These are phyloP conservation scores for Macrosiphum euphorbiae DNA, from an alignment of 2,888 invertebrate genomes.

Conservation along the genomic window DNA sequence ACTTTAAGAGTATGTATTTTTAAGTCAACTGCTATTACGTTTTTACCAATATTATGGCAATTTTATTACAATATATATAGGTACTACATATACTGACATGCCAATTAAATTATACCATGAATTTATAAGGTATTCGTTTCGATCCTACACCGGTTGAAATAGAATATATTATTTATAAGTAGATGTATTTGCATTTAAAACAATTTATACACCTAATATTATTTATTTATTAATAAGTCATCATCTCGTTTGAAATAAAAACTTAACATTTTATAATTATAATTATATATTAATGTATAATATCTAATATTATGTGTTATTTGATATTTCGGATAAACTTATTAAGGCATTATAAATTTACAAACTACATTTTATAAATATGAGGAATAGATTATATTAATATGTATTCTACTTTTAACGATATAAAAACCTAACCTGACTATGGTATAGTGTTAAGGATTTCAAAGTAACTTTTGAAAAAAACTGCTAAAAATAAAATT, in stretches of 20 bases:
- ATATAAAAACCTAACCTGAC: neutral
- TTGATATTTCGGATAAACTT: neutral
- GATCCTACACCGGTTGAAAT: neutral
- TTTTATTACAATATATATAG: neutral
- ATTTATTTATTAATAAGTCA: neutral
- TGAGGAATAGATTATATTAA: no score
- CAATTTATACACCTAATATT: neutral
- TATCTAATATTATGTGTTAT: neutral
- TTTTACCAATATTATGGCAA: neutral
- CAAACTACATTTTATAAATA: neutral
- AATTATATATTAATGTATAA: no score
- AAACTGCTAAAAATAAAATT: neutral
- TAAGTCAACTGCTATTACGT: neutral
- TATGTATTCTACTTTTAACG: neutral
- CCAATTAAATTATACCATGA: neutral
- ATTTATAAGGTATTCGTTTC: neutral
- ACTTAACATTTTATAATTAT: neutral
- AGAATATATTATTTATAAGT: constrained; percentile 12
- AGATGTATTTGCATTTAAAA: constrained; percentile 12
- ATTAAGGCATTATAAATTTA: neutral
- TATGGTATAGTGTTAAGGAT: neutral
- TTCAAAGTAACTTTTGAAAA: neutral
- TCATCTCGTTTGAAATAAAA: neutral
- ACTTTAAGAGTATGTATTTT: neutral
- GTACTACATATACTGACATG: neutral